A percentile compares a stretch with the other conserved stretches of the same genome.
Evolutionary conservation across 2,113 vertebrate genomes (phyloP).

Genomic region (Puma concolor): DNA sequence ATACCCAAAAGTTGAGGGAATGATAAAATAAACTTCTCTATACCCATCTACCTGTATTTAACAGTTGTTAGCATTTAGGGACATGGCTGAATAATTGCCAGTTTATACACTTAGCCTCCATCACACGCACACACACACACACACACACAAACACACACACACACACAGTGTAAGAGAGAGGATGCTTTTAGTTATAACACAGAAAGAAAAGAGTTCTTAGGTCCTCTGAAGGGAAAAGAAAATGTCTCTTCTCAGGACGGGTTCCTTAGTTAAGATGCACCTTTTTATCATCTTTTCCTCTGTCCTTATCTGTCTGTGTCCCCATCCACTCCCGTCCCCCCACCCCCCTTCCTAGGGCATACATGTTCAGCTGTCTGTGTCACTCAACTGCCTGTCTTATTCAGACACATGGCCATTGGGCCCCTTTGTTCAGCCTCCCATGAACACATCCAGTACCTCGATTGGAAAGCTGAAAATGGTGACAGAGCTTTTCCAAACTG

Average conservation of each 20-base stretch:
- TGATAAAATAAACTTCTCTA: background rate
- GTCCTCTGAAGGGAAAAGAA: background rate
- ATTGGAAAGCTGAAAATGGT: background rate
- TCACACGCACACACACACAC: background rate
- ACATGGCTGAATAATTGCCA: background rate
- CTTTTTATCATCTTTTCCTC: background rate
- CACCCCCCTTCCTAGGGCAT: background rate
- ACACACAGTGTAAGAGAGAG: background rate
- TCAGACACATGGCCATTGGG: accelerated
- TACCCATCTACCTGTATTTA: background rate
- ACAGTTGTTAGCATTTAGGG: background rate
- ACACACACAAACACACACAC: background rate
- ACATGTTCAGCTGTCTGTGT: background rate
- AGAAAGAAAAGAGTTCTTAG: background rate
- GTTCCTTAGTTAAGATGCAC: background rate
- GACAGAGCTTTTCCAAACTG: background rate
- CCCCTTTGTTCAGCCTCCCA: background rate
- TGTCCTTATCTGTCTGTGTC: background rate
- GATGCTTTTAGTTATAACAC: background rate
- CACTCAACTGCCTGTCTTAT: background rate
- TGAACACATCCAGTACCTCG: background rate
- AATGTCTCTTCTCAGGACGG: background rate
- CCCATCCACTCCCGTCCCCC: background rate
- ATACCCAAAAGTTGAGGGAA: background rate
- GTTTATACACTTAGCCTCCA: background rate